A percentile compares a stretch with the other conserved stretches of the same genome.
phyloP scores from a whole-genome alignment of 2,888 invertebrate species.

The Cryptocephalus primarius region DNA sequence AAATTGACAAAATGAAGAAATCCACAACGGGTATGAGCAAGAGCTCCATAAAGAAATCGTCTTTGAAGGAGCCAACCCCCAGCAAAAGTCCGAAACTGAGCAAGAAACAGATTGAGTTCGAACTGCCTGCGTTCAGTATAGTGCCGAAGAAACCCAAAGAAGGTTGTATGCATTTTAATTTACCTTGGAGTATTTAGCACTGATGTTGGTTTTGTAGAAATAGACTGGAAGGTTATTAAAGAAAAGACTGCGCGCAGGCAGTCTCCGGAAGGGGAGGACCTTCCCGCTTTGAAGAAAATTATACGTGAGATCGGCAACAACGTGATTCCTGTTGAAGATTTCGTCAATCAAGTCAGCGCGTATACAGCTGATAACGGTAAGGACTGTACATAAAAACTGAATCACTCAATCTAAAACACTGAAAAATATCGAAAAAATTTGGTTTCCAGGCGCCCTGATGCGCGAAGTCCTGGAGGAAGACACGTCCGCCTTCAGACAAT shows the following conservation, averaged over 20 bases:
- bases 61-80: not conserved
- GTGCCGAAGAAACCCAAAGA: constrained; percentile 9
- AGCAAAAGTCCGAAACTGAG: not conserved
- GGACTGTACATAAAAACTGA: too few relatives aligned
- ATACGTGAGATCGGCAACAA: constrained; percentile 17
- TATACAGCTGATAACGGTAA: constrained; percentile 32
- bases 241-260: constrained; percentile 26
- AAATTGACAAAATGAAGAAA: not conserved
- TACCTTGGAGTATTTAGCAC: too few relatives aligned
- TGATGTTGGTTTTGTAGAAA: not conserved
- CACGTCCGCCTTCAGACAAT: constrained; percentile 25
- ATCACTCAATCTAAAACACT: not conserved
- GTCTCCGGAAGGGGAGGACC: constrained; percentile 29
- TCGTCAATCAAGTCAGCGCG: constrained; percentile 28
- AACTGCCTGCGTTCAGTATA: constrained; percentile 19
- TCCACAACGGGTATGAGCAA: not conserved
- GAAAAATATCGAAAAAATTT: not conserved
- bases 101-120: not conserved
- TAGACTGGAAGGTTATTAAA: constrained; percentile 22
- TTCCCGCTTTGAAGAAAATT: constrained; percentile 23
- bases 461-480: constrained; percentile 29
- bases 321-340: constrained; percentile 29
- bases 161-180: not conserved
- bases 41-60: not conserved
- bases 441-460: constrained; percentile 12